Percentiles rank a stretch among this genome's conserved stretches.
Evolutionary conservation across 2,888 invertebrate species (phyloP).

Genomic region (Spodoptera littoralis): DNA sequence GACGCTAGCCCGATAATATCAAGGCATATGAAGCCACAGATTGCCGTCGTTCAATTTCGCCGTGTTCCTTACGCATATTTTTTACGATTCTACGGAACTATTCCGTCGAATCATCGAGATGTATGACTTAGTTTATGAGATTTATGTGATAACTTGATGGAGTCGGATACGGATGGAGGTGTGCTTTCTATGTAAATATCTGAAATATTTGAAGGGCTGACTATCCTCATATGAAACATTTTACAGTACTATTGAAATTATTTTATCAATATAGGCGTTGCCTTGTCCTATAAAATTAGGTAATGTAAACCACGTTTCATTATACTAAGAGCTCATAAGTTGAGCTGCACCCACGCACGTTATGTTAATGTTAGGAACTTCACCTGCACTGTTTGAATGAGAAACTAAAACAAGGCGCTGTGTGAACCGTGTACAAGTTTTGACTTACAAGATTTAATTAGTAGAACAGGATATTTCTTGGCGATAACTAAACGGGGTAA

Average conservation of each 20-base stretch:
- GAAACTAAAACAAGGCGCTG: constrained; percentile 22
- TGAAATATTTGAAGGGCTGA: constrained; percentile 2
- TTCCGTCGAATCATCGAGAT: constrained; percentile 46
- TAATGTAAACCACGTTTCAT: constrained; percentile 42
- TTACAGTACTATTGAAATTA: constrained; percentile 8
- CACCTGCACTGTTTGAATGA: constrained; percentile 22
- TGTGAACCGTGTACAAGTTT: not conserved
- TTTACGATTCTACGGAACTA: constrained; percentile 50
- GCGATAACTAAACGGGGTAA: no score
- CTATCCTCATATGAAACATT: not conserved
- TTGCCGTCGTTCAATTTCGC: constrained; percentile 54
- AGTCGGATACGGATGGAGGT: constrained; percentile 19
- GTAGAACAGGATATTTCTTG: not conserved
- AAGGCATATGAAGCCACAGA: constrained; percentile 48
- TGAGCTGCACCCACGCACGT: constrained; percentile 37
- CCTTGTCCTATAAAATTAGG: constrained; percentile 22
- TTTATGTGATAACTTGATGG: constrained; percentile 49
- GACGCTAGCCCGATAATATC: constrained; percentile 60
- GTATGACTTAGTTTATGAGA: constrained; percentile 46
- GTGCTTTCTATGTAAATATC: constrained; percentile 33
- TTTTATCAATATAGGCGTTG: constrained; percentile 9
- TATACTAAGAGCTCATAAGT: constrained; percentile 50
- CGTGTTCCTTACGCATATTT: constrained; percentile 49
- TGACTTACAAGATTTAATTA: constrained; percentile 6
- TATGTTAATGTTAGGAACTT: constrained; percentile 43